Base-by-base conservation (phyloP, 2,113 vertebrate genomes). In the Furnarius figulus region DNA sequence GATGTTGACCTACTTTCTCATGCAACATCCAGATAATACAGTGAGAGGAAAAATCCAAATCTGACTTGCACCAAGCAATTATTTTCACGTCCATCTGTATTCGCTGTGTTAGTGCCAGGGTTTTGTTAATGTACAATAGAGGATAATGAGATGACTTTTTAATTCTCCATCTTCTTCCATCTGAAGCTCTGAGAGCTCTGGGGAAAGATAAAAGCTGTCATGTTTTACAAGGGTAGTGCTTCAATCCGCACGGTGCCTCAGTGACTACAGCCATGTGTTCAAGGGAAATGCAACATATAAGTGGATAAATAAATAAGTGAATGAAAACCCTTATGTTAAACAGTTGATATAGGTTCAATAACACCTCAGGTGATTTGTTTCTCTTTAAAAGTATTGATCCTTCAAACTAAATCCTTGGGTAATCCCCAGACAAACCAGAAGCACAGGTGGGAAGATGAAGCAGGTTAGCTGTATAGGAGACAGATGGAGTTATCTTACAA, bases 1-100 rank as follows among this genome's bases (percentile, higher is more conserved):
- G 92, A 96, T 90, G 92, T 49, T 96, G 93, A 96, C 95, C 95
- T 96, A 96, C 83, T 96, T 96, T 96, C 73, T 82, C 66, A 72
- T 56, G 59, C 61, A 89, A 93, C 72, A 81, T 72, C 73, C 61
- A 84, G 88, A 92, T 87, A 92, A 92, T 88, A 95, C 93, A 94
- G 73, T 77, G 56, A 93, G 83, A 86, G 75, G 65, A 87, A 93
- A 93, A 95, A 93, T 75, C 83, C 79, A 94, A 96, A 95, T 92
- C 90, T 4, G 0, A 86, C 82, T 93, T 86, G 65, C 80, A 96
- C 90, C 63, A 66, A 90, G 92, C 86, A 95, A 91, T 95, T 94
- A 93, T 96, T 96, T 90, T 81, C 88, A 84, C 2, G 3, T 92
- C 95, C 92, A 90, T 93, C 89, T 95, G 73, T 90, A 94, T 81